A percentile compares a stretch with the other conserved stretches of the same genome.
Conservation (phyloP, 1,140 invertebrate species). For the Daktulosphaira vitifoliae region DNA sequence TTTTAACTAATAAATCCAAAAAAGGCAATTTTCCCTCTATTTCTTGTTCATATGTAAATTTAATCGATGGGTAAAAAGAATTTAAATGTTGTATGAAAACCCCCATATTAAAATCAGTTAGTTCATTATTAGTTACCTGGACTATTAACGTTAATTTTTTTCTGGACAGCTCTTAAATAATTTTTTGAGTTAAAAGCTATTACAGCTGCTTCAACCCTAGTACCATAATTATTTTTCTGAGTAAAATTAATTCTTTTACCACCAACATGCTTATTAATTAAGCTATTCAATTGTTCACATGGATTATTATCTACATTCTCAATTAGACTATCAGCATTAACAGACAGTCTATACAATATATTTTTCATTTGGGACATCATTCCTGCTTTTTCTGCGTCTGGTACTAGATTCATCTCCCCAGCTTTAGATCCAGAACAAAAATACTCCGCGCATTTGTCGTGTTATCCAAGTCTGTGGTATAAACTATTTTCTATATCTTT, state of each 20-base stretch:
- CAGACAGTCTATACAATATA: not conserved
- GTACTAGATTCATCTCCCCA: not conserved
- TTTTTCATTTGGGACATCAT: not conserved
- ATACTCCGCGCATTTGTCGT: not conserved
- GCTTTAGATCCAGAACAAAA: not conserved
- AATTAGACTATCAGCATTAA: not conserved
- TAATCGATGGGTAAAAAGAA: too few relatives aligned
- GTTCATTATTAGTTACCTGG: too few relatives aligned
- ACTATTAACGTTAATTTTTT: not conserved
- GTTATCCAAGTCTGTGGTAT: conserved; percentile 1
- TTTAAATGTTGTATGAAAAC: too few relatives aligned
- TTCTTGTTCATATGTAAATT: too few relatives aligned
- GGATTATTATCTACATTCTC: not conserved
- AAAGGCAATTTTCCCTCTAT: too few relatives aligned
- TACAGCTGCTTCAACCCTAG: conserved; percentile 8
- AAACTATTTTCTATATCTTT: not conserved
- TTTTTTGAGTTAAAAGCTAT: not conserved
- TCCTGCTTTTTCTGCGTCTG: not conserved
- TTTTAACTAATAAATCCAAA: too few relatives aligned
- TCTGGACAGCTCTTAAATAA: not conserved
- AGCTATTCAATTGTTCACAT: not conserved
- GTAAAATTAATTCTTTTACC: not conserved
- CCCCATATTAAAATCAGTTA: too few relatives aligned
- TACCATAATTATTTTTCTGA: conserved; percentile 3
- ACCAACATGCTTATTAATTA: conserved; percentile 7